Conservation (phyloP, 2,888 invertebrate genomes). For the Apotomis capreana region DNA sequence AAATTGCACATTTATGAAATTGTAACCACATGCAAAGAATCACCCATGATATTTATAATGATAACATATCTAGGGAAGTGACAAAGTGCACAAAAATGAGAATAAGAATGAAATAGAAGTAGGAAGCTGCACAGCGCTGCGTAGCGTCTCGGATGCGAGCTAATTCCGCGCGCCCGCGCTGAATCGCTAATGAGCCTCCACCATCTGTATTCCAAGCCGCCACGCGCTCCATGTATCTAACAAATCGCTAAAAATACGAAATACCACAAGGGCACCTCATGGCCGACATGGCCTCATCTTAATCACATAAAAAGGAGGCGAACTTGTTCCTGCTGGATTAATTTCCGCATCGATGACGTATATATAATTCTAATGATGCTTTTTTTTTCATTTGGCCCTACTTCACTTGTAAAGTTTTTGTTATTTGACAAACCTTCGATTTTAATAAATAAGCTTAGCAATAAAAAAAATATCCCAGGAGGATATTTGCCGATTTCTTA, state of each 20-base stretch:
- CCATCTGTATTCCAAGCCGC: constrained; percentile 73
- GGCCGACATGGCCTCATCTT: constrained; percentile 71
- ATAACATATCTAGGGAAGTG: too few relatives aligned
- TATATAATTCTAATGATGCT: background rate
- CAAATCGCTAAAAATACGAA: constrained; percentile 80
- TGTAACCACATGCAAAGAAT: too few relatives aligned
- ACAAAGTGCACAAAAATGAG: too few relatives aligned
- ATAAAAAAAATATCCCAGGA: too few relatives aligned
- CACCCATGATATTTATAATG: too few relatives aligned
- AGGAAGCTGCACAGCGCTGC: constrained; percentile 47
- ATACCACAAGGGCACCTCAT: constrained; percentile 72
- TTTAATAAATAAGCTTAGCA: too few relatives aligned
- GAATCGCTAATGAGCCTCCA: constrained; percentile 71
- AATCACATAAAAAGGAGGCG: constrained; percentile 68
- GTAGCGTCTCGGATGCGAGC: constrained; percentile 71
- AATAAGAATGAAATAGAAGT: constrained; percentile 29
- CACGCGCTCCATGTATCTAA: constrained; percentile 55
- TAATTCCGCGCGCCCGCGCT: constrained; percentile 76
- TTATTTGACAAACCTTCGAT: too few relatives aligned
- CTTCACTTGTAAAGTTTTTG: too few relatives aligned
- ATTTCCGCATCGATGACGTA: constrained; percentile 20
- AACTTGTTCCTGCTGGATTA: constrained; percentile 61
- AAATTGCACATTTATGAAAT: too few relatives aligned
- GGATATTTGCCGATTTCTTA: too few relatives aligned
- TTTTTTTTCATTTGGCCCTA: too few relatives aligned